Conservation (phyloP, 2,797 vertebrate genomes). For the Lagocephalus sceleratus region DNA sequence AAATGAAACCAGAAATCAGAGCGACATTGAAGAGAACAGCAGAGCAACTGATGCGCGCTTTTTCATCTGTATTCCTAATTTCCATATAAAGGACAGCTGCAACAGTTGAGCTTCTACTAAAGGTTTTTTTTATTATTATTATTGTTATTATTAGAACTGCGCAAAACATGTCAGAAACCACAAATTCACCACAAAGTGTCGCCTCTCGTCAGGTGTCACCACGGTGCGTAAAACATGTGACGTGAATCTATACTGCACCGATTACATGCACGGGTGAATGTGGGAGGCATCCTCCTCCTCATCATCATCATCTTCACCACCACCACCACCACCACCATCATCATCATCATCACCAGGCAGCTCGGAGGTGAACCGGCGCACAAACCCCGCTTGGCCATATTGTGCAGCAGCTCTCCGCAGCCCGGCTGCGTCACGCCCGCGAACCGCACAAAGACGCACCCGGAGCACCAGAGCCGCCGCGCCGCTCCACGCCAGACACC, state of each 20-base stretch:
- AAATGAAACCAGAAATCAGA: too few species aligned
- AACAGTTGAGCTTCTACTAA: too few species aligned
- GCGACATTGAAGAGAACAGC: too few species aligned
- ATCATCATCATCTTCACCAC: constrained; percentile 45
- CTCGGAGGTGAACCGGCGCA: constrained; percentile 42
- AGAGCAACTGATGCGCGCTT: too few species aligned
- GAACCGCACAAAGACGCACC: constrained; percentile 11
- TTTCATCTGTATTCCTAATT: too few species aligned
- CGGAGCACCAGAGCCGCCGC: constrained; percentile 11
- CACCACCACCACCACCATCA: constrained; percentile 19
- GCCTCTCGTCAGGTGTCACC: too few species aligned
- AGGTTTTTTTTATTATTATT: too few species aligned
- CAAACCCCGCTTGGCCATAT: constrained; percentile 59
- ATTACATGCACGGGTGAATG: constrained; percentile 7
- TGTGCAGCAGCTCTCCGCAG: constrained; percentile 60
- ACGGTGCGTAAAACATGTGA: too few species aligned
- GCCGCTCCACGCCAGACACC: constrained; percentile 9
- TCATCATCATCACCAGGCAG: constrained; percentile 59
- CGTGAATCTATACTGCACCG: not conserved
- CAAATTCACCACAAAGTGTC: too few species aligned
- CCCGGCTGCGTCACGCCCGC: constrained; percentile 72
- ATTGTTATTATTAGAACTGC: too few species aligned
- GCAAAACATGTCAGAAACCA: too few species aligned
- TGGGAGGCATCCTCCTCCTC: constrained; percentile 46
- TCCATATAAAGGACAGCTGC: too few species aligned